A percentile compares a stretch with the other conserved stretches of the same genome.
These are phyloP conservation scores for Caenorhabditis sinica DNA, from an alignment of 2,888 invertebrate genomes.

Conservation along the genomic window DNA sequence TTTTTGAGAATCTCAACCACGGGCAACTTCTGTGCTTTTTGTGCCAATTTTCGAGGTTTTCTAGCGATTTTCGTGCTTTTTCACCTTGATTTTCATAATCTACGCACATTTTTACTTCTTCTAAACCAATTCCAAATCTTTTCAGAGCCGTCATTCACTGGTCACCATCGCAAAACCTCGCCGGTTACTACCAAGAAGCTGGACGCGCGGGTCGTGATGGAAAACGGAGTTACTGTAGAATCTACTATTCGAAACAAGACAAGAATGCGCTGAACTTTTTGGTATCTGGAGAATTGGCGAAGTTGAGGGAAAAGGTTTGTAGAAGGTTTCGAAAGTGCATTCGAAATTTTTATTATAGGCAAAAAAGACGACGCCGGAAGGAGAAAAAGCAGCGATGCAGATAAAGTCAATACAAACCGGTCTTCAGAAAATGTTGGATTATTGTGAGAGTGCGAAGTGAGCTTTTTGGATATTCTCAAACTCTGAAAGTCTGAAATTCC, in stretches of 20 bases:
- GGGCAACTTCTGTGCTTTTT: no score
- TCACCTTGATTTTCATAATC: no score
- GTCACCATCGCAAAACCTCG: constrained; percentile 95
- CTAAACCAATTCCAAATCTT: no score
- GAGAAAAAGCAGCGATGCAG: constrained; percentile 71
- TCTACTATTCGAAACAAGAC: constrained; percentile 92
- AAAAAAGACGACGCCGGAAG: constrained; percentile 19
- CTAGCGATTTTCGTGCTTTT: no score
- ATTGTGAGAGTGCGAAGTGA: constrained; percentile 76
- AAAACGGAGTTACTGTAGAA: constrained; percentile 91
- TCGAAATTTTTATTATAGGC: not conserved
- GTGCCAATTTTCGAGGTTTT: no score
- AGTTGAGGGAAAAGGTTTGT: constrained; percentile 68
- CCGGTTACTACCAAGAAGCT: constrained; percentile 96
- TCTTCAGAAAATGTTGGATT: constrained; percentile 80
- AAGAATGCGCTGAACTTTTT: constrained; percentile 91
- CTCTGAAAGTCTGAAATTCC: not conserved
- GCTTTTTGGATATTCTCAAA: not conserved
- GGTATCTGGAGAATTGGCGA: constrained; percentile 88
- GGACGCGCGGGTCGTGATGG: constrained; percentile 98
- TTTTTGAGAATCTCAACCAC: no score
- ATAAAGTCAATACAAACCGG: constrained; percentile 75
- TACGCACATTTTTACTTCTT: no score
- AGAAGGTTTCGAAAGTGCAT: not conserved
- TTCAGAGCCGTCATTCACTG: constrained; percentile 95